A percentile compares a stretch with the other conserved stretches of the same genome.
phyloP scores from a whole-genome alignment of 2,888 invertebrate species.

The Xanthia icteritia region DNA sequence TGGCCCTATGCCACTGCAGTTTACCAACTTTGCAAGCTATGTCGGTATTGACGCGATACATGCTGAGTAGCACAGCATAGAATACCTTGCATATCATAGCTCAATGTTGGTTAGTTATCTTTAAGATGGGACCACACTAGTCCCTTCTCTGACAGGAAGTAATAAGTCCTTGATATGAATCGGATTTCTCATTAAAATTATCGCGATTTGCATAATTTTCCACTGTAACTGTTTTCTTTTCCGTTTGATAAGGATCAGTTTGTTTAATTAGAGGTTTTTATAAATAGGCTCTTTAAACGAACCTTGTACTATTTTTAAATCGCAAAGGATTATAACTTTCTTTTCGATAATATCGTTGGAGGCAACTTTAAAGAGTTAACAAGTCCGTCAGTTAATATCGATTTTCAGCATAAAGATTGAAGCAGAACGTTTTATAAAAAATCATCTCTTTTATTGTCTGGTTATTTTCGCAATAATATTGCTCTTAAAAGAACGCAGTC shows the following conservation, averaged over 20 bases:
- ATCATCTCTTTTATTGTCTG: background rate
- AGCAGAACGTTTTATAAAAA: background rate
- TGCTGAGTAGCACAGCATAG: background rate
- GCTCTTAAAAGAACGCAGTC: background rate
- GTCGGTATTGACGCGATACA: background rate
- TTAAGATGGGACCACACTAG: conserved; percentile 57
- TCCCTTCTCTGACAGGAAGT: conserved; percentile 59
- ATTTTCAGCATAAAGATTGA: background rate
- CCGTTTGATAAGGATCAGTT: conserved; percentile 31
- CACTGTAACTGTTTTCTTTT: conserved; percentile 45
- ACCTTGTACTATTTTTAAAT: background rate
- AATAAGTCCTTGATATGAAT: conserved; percentile 68
- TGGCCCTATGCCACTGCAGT: background rate
- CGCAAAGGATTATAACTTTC: background rate
- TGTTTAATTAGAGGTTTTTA: conserved; percentile 39
- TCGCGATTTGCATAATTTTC: conserved; percentile 61
- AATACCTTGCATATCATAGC: conserved; percentile 21
- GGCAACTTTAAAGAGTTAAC: background rate
- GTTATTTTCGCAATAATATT: background rate
- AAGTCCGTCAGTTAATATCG: background rate
- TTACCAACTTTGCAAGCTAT: background rate
- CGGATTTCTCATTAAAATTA: conserved; percentile 61
- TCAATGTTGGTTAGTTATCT: background rate
- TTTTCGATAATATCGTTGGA: background rate
- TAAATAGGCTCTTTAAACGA: background rate